Evolutionary conservation across 37 sponge, comb jelly and placozoan genomes (phyloP), one percentile per base, ranked within the genome.

Genomic region (Mnemiopsis leidyi): DNA sequence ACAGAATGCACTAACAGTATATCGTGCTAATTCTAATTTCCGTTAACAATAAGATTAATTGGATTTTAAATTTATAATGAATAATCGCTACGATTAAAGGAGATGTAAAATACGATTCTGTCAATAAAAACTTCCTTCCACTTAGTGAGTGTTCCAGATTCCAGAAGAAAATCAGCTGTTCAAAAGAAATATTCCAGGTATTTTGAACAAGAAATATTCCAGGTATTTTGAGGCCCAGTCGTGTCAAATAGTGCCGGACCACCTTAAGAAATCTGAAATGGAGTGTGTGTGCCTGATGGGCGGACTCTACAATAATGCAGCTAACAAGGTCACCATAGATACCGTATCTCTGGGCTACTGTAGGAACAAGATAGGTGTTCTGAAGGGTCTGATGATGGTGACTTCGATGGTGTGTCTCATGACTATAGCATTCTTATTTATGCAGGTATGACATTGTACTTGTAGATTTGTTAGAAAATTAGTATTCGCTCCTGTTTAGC

Each of bases 301-400:
- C 61, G 61, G 61, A 13, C 5, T 48, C 9, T 18, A 18, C 9
- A 48, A 48, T 5, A 18, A 5, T 48, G 13, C 61, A 48, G 61
- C 5, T 18, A 48, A 48, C 61, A 48, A 13, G 13, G 61, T 48
- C 9, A 48, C 61, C 5, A 13, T 48, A 13, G 61, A 48, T 13
- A 48, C 61, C 13, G 61, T 48, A 18, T 48, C 61, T 48, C 61
- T 28, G 21, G n/a, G 30, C 3, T 71, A 71, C 30, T 71, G 75
- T 71, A 71, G 30, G 30, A 71, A 28, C 20, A 71, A 71, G 30
- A 28, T 71, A 23, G 75, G 30, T 13, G 75, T 71, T n/a, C 75
- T 71, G 75, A 71, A 28, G 30, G 75, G 75, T 7, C 75, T 71
- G n/a, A 71, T 71, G 75, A 29, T 71, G 75, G 75, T 71, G 2